Conservation (phyloP, 2,888 invertebrate species). For the Colletes collaris region DNA sequence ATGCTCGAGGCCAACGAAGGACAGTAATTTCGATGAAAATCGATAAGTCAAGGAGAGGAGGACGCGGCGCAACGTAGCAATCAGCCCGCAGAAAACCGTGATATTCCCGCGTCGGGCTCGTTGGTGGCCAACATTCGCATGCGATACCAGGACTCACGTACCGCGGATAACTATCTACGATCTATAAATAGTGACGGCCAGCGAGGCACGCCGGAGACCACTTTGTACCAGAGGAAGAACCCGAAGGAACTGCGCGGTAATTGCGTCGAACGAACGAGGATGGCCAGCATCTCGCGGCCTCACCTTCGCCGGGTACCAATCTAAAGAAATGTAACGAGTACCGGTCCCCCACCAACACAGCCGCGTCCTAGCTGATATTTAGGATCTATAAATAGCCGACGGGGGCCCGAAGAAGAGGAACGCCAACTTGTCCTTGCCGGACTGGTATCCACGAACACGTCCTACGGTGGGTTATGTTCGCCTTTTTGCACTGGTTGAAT, state of each 20-base stretch:
- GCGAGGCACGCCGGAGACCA: constrained; percentile 30
- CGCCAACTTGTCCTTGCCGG: constrained; percentile 30
- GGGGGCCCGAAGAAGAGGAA: constrained; percentile 11
- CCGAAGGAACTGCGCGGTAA: constrained; percentile 49
- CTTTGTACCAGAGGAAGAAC: constrained; percentile 52
- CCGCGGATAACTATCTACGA: constrained; percentile 66
- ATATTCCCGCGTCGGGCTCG: constrained; percentile 25
- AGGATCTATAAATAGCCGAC: constrained; percentile 64
- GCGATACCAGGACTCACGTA: constrained; percentile 49
- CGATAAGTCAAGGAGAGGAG: constrained; percentile 33
- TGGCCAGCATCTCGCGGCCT: constrained; percentile 45
- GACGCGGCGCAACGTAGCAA: constrained; percentile 11
- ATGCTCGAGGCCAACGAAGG: constrained; percentile 25
- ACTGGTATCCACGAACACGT: constrained; percentile 36
- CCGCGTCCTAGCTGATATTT: constrained; percentile 57
- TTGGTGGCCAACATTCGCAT: constrained; percentile 48
- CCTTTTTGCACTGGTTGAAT: constrained; percentile 31
- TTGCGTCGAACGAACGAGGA: constrained; percentile 57
- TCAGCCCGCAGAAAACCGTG: constrained; percentile 35
- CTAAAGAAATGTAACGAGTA: constrained; percentile 61
- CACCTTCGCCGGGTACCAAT: constrained; percentile 47
- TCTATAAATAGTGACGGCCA: constrained; percentile 67
- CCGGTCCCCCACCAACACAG: constrained; percentile 47
- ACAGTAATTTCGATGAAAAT: constrained; percentile 51
- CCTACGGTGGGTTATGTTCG: constrained; percentile 14